Conservation (phyloP, 2,797 vertebrate species). For the Pantherophis vulpinus region DNA sequence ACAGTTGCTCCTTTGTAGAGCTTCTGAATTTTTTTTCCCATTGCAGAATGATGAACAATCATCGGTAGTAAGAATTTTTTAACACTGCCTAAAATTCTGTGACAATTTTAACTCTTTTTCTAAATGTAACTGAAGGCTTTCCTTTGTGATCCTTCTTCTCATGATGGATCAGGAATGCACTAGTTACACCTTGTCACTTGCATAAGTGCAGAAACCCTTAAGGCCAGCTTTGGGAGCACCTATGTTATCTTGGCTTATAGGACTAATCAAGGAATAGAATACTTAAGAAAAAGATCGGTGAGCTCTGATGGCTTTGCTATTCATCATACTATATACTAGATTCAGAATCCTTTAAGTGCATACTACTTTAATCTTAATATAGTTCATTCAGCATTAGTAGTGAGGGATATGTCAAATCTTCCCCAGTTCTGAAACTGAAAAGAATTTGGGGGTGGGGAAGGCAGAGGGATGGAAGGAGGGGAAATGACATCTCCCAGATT, state of each 20-base stretch:
- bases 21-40: conserved; percentile 19
- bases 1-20: conserved; percentile 47
- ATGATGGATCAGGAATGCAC: rapidly evolving
- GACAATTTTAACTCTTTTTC: conserved; percentile 29
- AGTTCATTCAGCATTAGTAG: background rate
- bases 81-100: conserved; percentile 24
- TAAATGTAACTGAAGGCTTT: conserved; percentile 29
- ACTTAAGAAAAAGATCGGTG: background rate
- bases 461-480: background rate
- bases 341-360: background rate
- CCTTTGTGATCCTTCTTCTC: conserved; percentile 13
- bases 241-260: background rate
- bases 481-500: background rate
- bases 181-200: background rate
- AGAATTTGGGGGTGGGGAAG: background rate
- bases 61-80: conserved; percentile 14
- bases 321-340: background rate
- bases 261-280: background rate
- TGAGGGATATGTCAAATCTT: background rate
- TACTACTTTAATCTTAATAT: background rate
- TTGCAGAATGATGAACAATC: background rate
- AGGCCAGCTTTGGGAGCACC: background rate
- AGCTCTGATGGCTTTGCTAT: background rate
- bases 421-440: background rate
- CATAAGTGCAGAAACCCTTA: background rate